These are phyloP conservation scores for Parthenolecanium corni DNA, from an alignment of 2,888 invertebrate species.

Conservation along the genomic window DNA sequence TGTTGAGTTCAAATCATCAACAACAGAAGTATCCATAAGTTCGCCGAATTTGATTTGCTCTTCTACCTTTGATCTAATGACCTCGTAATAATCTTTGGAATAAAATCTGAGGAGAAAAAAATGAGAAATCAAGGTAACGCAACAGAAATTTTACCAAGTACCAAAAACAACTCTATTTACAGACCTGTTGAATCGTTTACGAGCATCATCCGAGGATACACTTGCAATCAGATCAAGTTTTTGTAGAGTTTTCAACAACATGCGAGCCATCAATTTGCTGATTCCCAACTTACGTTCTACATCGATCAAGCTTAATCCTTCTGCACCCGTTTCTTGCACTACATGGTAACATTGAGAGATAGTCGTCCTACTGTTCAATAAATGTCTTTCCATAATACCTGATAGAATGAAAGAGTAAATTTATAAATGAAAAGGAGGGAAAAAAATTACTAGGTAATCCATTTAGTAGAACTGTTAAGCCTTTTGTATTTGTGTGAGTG, in stretches of 20 bases:
- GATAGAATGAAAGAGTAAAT: not conserved
- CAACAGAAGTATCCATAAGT: no score
- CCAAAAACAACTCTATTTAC: conserved; percentile 41
- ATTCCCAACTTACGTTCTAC: not conserved
- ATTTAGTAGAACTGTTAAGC: no score
- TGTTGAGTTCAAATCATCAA: no score
- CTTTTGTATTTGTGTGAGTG: no score
- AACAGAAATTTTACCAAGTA: no score
- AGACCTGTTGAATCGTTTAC: conserved; percentile 28
- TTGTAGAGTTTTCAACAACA: conserved; percentile 4
- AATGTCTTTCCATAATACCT: conserved; percentile 5
- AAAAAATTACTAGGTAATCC: not conserved
- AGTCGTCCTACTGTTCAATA: not conserved
- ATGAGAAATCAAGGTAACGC: no score
- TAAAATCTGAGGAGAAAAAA: not conserved
- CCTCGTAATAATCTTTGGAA: not conserved
- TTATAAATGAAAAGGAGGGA: not conserved
- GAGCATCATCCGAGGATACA: conserved; percentile 6
- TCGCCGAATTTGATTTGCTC: not conserved
- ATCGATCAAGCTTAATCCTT: not conserved
- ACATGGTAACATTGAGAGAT: conserved; percentile 4
- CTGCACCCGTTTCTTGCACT: not conserved
- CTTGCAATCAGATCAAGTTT: not conserved
- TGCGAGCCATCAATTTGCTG: not conserved
- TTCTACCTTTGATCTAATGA: not conserved